Evolutionary conservation across 2,888 invertebrate genomes (phyloP).

Genomic region (Hydrotaea cyrtoneurina): DNA sequence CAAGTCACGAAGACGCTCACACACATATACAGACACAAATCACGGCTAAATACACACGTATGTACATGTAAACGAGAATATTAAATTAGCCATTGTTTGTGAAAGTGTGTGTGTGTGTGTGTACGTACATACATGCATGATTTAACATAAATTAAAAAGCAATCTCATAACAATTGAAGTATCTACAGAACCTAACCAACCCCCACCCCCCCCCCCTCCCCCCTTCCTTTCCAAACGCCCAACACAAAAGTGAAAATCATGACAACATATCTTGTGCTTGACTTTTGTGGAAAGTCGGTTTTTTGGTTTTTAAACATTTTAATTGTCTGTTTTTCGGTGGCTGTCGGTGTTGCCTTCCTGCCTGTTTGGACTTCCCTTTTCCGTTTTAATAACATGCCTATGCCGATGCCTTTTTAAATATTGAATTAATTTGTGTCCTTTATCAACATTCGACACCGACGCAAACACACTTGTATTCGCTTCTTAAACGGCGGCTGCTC

Average conservation of each 20-base stretch:
- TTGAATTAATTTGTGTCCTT: slow-evolving; percentile 28
- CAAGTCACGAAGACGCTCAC: neutral
- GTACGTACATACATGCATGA: neutral
- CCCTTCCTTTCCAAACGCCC: neutral
- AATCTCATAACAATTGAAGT: neutral
- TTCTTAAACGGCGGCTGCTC: neutral
- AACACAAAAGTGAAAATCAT: neutral
- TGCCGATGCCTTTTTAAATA: slow-evolving; percentile 25
- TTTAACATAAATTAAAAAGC: slow-evolving; percentile 15
- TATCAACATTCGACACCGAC: slow-evolving; percentile 1
- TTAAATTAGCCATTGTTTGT: neutral
- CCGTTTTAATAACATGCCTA: neutral
- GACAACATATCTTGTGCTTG: neutral
- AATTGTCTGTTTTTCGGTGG: neutral
- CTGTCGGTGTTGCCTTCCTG: neutral
- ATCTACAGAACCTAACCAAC: too few relatives aligned
- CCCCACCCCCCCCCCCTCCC: too few relatives aligned
- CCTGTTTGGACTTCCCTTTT: neutral
- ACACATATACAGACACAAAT: too few relatives aligned
- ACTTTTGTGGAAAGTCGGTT: neutral
- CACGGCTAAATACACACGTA: neutral
- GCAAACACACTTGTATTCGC: neutral
- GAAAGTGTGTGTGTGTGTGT: neutral
- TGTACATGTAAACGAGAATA: neutral
- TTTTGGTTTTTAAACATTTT: neutral